Percentiles rank a stretch among this genome's conserved stretches.
Evolutionary conservation across 2,888 invertebrate genomes (phyloP).

Genomic region (Drosophila cognata): DNA sequence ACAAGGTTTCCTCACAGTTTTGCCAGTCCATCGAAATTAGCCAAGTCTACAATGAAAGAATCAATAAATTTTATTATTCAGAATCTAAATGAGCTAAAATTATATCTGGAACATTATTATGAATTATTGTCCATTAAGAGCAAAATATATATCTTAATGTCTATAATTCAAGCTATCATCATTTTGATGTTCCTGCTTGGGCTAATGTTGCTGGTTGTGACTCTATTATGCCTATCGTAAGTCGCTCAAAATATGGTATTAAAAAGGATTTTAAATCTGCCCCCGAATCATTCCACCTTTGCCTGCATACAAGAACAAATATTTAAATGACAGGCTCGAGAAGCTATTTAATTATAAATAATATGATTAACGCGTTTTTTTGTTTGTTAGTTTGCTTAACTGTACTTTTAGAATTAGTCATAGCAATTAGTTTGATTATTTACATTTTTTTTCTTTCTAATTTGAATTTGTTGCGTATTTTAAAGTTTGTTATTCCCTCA

Average conservation of each 20-base stretch:
- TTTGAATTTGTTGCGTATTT: conserved; percentile 42
- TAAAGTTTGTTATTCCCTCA: conserved; percentile 43
- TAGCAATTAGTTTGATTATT: background rate
- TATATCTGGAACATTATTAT: background rate
- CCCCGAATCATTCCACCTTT: background rate
- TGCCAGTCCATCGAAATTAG: background rate
- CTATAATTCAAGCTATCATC: background rate
- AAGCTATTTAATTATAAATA: background rate
- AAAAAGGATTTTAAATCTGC: background rate
- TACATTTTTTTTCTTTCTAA: conserved; percentile 6
- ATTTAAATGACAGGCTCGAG: no score
- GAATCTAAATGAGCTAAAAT: background rate
- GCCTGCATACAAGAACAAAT: background rate
- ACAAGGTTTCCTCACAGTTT: background rate
- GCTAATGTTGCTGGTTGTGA: background rate
- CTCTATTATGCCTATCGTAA: background rate
- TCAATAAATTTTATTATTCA: background rate
- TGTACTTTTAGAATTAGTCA: background rate
- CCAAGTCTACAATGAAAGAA: background rate
- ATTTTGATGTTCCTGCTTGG: background rate
- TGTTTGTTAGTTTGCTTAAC: background rate
- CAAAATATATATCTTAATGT: background rate
- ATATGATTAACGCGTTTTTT: background rate
- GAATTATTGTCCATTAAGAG: background rate
- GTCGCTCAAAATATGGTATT: background rate